Base-by-base conservation (phyloP, 1,140 invertebrate genomes). In the Bursaphelenchus mucronatus region DNA sequence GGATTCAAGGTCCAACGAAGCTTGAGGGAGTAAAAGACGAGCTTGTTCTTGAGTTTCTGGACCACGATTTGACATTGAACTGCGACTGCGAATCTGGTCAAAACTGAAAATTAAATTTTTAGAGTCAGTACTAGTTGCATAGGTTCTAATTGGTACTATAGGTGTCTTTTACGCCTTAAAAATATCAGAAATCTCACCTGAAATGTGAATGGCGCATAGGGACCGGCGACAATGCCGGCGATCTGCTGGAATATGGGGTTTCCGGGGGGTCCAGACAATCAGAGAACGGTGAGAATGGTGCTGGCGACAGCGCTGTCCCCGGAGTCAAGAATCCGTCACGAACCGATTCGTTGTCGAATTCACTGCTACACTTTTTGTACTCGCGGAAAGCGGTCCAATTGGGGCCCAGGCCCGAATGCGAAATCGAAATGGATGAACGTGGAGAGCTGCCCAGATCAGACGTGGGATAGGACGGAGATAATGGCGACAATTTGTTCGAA, bases 231-330 rank as follows among this genome's bases (percentile, higher is more conserved):
- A 78, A 57, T 57, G 76, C 76, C 13, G 76, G 76, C 39, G 78
- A 81, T 43, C 75, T 53, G 44, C 59, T 65, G 30, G 75, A 79
- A 51, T 76, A 78, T 8, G 76, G 76, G 11, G 76, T 80, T 50
- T 70, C 77, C 39, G 71, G 39, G 39, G 53, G 58, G 45, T 62
- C 69, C 8, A 57, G 51, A 55, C 64, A 79, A 54, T 78, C 78
- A n/a, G 76, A 79, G 52, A 81, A 79, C 3, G 76, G 76, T 4
- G 76, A 78, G 46, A 73, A 79, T 8, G 76, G 76, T 41, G 79
- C 76, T 0, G 76, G 76, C 10, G 76, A 78, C 10, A 78, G 58
- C 30, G 71, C 44, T 41, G 64, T 66, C n/a, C 75, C 67, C n/a
- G 76, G 76, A 10, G 78, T 69, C 39, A 81, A 49, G 43, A 81